phyloP scores from a whole-genome alignment of 1,140 invertebrate species.

The Cydia strobilella region DNA sequence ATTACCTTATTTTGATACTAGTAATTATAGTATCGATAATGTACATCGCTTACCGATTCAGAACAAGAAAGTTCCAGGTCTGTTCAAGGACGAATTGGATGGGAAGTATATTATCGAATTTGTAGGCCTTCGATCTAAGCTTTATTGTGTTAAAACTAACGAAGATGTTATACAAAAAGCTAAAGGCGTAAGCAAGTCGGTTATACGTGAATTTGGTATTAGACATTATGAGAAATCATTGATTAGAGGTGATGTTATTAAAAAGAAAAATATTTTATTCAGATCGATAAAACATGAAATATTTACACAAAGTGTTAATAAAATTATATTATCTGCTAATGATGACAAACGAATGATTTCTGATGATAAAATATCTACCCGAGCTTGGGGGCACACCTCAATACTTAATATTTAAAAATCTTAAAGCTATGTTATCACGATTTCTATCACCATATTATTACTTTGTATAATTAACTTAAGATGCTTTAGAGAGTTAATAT shows the following conservation, averaged over 20 bases:
- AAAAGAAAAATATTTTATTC: slow-evolving; percentile 22
- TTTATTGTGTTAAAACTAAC: no score
- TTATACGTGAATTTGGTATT: no score
- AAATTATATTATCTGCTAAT: slow-evolving; percentile 27
- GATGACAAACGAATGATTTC: slow-evolving; percentile 33
- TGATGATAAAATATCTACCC: slow-evolving; percentile 15
- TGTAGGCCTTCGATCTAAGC: no score
- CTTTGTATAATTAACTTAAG: slow-evolving; percentile 1
- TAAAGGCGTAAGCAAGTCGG: no score
- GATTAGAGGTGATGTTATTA: slow-evolving; percentile 11
- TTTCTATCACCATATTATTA: not conserved
- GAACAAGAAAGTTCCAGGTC: slow-evolving; percentile 30
- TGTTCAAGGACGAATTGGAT: slow-evolving; percentile 35
- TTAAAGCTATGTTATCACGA: not conserved
- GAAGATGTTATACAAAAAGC: no score
- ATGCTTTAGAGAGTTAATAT: no score
- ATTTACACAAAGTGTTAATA: slow-evolving; percentile 31
- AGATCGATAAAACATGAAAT: slow-evolving; percentile 31
- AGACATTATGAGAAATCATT: no score
- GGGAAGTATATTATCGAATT: no score
- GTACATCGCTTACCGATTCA: not conserved
- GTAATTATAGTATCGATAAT: slow-evolving; percentile 8
- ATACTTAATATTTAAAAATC: not conserved
- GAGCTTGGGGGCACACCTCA: not conserved
- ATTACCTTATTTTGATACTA: slow-evolving; percentile 22